Evolutionary conservation across 2,113 vertebrate species (phyloP).

Genomic region (Tinamus guttatus): DNA sequence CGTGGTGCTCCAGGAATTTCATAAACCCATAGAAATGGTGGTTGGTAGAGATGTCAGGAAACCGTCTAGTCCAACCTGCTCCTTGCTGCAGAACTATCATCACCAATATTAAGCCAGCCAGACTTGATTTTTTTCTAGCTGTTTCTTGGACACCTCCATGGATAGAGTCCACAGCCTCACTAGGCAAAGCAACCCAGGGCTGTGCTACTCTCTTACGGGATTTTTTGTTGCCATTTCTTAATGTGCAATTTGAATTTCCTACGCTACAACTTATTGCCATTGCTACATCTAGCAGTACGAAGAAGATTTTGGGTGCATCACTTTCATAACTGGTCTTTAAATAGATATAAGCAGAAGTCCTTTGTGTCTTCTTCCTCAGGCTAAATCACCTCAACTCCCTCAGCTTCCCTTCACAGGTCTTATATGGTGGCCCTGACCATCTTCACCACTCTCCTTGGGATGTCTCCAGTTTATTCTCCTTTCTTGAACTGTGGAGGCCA

Average conservation of each 20-base stretch:
- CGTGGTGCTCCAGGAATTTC: neutral
- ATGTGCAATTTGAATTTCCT: neutral
- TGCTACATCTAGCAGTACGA: neutral
- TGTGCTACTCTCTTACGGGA: fast-evolving
- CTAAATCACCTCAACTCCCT: neutral
- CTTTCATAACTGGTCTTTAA: neutral
- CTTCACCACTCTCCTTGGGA: neutral
- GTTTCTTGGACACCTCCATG: neutral
- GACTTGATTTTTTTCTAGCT: neutral
- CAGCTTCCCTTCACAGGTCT: neutral
- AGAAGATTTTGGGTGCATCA: neutral
- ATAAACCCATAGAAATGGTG: neutral
- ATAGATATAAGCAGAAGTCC: neutral
- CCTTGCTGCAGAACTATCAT: neutral
- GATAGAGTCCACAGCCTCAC: neutral
- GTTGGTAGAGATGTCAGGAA: neutral
- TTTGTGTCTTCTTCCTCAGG: neutral
- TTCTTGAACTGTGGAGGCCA: neutral
- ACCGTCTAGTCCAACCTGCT: neutral
- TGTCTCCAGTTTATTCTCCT: neutral
- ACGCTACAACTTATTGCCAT: neutral
- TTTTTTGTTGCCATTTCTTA: neutral
- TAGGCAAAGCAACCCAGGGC: neutral
- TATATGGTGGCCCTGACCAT: neutral
- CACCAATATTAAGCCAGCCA: neutral